Evolutionary conservation across 2,888 invertebrate species (phyloP).

Genomic region (Isoperla grammatica): DNA sequence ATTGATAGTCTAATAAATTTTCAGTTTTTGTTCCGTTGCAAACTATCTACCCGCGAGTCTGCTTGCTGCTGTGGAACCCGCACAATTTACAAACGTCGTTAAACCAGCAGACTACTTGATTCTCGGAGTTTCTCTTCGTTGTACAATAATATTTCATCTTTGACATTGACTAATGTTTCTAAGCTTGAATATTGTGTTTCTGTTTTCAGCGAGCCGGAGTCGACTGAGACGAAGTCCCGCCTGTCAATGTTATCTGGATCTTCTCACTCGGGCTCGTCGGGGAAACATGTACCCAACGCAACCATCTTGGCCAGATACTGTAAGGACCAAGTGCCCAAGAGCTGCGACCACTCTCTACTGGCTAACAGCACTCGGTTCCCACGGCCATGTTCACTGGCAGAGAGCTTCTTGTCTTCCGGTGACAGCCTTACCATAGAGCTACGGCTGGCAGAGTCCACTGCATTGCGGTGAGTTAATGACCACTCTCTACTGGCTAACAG

Average conservation of each 20-base stretch:
- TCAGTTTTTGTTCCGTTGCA: too few species aligned
- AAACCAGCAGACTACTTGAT: too few species aligned
- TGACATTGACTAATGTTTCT: background rate
- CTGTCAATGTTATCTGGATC: conserved; percentile 27
- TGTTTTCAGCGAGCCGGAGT: conserved; percentile 23
- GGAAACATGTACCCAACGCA: conserved; percentile 58
- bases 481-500: conserved; percentile 62
- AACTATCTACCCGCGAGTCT: too few species aligned
- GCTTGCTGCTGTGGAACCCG: too few species aligned
- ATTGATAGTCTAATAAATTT: too few species aligned
- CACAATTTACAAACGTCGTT: too few species aligned
- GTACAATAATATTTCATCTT: background rate
- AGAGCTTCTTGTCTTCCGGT: conserved; percentile 77
- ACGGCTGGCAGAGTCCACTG: conserved; percentile 71
- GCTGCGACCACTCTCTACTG: conserved; percentile 75
- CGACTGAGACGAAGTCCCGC: conserved; percentile 29
- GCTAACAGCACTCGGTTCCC: conserved; percentile 50
- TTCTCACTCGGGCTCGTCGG: background rate
- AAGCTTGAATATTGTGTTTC: too few species aligned
- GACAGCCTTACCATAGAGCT: conserved; percentile 76
- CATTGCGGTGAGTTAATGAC: conserved; percentile 39
- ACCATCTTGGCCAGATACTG: conserved; percentile 77
- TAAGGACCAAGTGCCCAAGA: conserved; percentile 72
- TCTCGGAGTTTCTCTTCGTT: too few species aligned
- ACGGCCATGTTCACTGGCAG: conserved; percentile 71